Evolutionary conservation across 2,113 vertebrate genomes (phyloP).

Genomic region (Numida meleagris): DNA sequence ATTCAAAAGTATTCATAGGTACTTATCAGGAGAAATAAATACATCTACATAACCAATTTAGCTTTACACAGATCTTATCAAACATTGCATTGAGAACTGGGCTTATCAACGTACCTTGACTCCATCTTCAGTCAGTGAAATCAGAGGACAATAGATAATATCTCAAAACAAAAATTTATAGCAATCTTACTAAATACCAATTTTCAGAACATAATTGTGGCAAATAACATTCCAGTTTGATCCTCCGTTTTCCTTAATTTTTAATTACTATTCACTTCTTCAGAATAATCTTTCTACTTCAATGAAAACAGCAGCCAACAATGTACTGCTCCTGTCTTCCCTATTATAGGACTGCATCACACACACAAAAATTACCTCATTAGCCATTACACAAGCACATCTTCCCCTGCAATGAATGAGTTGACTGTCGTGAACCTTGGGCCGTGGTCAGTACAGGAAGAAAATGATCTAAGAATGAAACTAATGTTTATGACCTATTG

Average conservation of each 20-base stretch:
- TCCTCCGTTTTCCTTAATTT: neutral
- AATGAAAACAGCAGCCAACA: neutral
- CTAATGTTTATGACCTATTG: neutral
- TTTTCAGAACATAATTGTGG: neutral
- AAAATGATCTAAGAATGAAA: neutral
- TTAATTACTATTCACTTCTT: neutral
- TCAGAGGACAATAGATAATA: neutral
- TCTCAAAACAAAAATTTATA: neutral
- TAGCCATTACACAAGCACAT: neutral
- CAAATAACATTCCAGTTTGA: neutral
- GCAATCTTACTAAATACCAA: neutral
- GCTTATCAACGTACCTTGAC: neutral
- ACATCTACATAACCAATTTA: neutral
- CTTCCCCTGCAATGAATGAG: neutral
- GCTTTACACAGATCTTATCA: neutral
- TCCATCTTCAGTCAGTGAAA: neutral
- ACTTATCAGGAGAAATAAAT: neutral
- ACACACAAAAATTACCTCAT: neutral
- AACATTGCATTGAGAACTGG: neutral
- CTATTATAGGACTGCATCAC: neutral
- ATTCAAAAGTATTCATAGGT: neutral
- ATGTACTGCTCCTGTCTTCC: neutral
- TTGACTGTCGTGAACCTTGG: neutral
- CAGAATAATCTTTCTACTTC: neutral
- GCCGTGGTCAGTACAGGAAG: neutral